Conservation (phyloP, 1,140 invertebrate species). For the Acromyrmex charruanus region DNA sequence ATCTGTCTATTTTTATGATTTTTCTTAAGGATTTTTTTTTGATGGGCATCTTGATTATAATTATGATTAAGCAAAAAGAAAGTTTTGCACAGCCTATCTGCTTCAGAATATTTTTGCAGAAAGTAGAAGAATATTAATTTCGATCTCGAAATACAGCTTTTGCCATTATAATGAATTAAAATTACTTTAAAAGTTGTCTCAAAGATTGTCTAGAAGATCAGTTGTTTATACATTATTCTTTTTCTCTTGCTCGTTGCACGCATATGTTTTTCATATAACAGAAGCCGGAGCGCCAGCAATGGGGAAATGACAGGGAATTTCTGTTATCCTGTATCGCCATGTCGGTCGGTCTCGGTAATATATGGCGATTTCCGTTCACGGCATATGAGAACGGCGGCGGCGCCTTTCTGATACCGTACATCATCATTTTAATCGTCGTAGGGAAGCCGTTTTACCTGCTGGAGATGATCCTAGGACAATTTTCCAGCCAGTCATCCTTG, state of each 20-base stretch:
- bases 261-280: not conserved
- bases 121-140: not conserved
- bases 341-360: conserved; percentile 94
- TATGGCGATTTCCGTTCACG: conserved; percentile 95
- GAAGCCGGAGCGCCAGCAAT: conserved; percentile 33
- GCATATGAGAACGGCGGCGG: conserved; percentile 94
- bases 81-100: not conserved
- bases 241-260: not conserved
- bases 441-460: conserved; percentile 97
- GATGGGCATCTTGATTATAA: too few species aligned
- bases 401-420: conserved; percentile 94
- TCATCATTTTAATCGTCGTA: conserved; percentile 93
- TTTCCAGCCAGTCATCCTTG: conserved; percentile 91
- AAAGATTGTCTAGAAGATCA: not conserved
- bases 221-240: not conserved
- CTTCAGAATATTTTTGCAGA: not conserved
- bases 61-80: not conserved
- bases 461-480: conserved; percentile 94
- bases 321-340: conserved; percentile 89
- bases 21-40: too few species aligned
- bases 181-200: not conserved
- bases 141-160: not conserved
- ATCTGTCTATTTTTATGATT: too few species aligned
- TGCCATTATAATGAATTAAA: not conserved
- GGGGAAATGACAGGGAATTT: conserved; percentile 87